Base-by-base conservation (phyloP, 2,797 vertebrate genomes). In the Buceros bicornis region DNA sequence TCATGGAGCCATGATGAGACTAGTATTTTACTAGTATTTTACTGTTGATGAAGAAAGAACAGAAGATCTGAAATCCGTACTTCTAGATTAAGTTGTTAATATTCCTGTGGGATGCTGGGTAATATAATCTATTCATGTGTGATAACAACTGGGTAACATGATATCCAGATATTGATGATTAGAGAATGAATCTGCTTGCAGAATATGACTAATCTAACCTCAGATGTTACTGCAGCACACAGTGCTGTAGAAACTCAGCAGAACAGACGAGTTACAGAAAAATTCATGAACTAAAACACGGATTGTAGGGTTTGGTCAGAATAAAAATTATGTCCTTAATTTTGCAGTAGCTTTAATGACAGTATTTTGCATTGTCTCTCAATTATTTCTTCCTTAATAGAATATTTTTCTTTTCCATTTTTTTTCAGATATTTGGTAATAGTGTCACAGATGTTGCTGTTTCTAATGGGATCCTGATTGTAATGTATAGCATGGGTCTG, bases 381-480 rank as follows among this genome's bases (percentile, higher is more conserved):
- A 82, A 28, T 89, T 76, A 53, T 87, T 86, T 80, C 10, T 95
- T 82, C 40, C 33, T 16, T 77, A 54, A 66, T 47, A 53, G 5
- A 58, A 29, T 80, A 29, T 48, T 81, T 97, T 82, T 95, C 76
- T 94, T 74, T 92, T 84, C 19, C 66, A 40, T 40, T 88, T 94
- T 82, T 84, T 91, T 82, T 80, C 97, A 99, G 99, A 97, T 99
- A 91, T 99, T 99, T 98, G 99, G 99, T 82, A 99, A 97, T 80
- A 98, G 98, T 37, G 97, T 99, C 45, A 98, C 98, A 47, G 99
- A 99, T 97, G 99, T 99, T 69, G 97, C 98, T 81, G 95, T 99
- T 93, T 99, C 99, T 96, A 98, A 99, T 92, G 99, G 99, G 80
- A 98, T 99, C 92, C 97, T 99, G 48, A 99, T 99, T 93, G 98